These are phyloP conservation scores for Andrena minutula DNA, from an alignment of 2,888 invertebrate species.

Conservation along the genomic window DNA sequence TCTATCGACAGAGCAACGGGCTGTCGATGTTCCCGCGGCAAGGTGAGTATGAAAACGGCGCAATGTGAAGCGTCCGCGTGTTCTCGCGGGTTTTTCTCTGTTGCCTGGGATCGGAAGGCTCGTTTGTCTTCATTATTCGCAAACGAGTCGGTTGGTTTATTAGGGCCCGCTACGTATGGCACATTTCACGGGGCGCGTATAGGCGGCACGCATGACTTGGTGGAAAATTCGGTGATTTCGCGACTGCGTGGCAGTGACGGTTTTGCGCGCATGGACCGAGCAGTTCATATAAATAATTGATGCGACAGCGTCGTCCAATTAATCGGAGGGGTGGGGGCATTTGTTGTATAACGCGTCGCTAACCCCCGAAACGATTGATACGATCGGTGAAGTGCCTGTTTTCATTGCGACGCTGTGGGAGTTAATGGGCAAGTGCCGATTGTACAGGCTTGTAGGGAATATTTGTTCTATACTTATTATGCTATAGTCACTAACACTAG, in stretches of 20 bases:
- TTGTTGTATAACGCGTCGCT: conserved; percentile 37
- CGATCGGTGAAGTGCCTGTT: conserved; percentile 22
- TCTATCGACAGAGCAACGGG: no score
- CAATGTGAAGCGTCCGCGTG: conserved; percentile 7
- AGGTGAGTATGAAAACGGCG: conserved; percentile 2
- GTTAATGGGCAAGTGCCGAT: conserved; percentile 8
- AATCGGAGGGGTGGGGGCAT: conserved; percentile 18
- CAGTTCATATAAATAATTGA: conserved; percentile 48
- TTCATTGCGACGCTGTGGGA: background rate
- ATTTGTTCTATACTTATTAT: no score
- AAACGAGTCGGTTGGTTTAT: conserved; percentile 49
- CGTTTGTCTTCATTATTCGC: conserved; percentile 72
- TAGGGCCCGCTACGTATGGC: background rate
- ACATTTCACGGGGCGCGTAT: conserved; percentile 18
- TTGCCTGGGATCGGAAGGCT: conserved; percentile 58
- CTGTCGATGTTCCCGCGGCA: no score
- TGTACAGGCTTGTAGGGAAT: background rate
- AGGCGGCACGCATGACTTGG: conserved; percentile 28
- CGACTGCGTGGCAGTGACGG: conserved; percentile 27
- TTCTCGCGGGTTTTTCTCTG: conserved; percentile 22
- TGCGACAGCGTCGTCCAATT: conserved; percentile 35
- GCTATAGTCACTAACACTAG: no score
- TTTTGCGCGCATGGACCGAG: background rate
- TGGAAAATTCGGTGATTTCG: conserved; percentile 31
- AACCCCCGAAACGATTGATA: conserved; percentile 29